phyloP scores from a whole-genome alignment of 2,888 invertebrate genomes.

The Trachelus iudaicus region DNA sequence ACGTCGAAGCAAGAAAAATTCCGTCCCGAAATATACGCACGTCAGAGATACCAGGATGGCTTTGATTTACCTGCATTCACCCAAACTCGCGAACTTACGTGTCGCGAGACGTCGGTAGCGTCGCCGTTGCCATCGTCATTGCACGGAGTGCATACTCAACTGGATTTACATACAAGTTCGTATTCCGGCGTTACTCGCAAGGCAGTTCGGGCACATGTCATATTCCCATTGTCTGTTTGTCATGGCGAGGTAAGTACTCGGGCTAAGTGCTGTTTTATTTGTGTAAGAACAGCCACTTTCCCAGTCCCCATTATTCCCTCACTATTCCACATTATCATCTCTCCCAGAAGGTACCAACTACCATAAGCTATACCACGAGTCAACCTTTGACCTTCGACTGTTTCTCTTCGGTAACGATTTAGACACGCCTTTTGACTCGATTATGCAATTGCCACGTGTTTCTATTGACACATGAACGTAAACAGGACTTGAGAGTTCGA shows the following conservation, averaged over 20 bases:
- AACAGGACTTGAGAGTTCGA: background rate
- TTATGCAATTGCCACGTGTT: background rate
- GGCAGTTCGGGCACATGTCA: constrained; percentile 57
- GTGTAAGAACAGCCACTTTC: constrained; percentile 62
- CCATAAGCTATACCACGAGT: background rate
- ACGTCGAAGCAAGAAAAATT: constrained; percentile 1
- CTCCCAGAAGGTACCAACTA: background rate
- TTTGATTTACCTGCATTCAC: constrained; percentile 48
- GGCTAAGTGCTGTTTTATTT: constrained; percentile 65
- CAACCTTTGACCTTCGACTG: background rate
- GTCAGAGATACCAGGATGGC: constrained; percentile 24
- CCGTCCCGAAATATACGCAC: background rate
- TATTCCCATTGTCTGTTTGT: constrained; percentile 64
- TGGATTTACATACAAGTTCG: constrained; percentile 60
- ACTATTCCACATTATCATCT: background rate
- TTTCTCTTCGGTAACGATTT: background rate
- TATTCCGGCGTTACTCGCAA: constrained; percentile 45
- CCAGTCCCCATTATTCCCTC: constrained; percentile 32
- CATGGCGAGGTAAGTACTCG: constrained; percentile 55
- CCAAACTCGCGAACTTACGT: constrained; percentile 38
- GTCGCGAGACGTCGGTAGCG: constrained; percentile 14
- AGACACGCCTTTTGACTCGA: background rate
- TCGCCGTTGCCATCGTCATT: constrained; percentile 8
- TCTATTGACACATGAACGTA: background rate
- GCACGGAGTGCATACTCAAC: constrained; percentile 45